phyloP scores from a whole-genome alignment of 2,888 invertebrate species.

The Lamellibrachia satsuma region DNA sequence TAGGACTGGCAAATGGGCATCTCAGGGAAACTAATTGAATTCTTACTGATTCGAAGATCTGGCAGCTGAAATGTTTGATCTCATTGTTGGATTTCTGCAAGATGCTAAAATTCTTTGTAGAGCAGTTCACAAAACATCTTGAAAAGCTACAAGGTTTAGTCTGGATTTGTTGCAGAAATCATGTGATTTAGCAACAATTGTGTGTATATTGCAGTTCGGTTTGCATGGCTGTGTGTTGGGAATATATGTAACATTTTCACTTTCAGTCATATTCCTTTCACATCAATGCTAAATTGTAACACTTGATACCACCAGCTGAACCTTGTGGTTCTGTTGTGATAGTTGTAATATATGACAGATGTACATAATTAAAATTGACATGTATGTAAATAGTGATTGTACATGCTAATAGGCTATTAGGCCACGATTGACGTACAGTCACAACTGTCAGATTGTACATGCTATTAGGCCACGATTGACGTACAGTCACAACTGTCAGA shows the following conservation, averaged over 20 bases:
- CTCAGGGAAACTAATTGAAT: not conserved
- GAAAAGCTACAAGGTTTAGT: not conserved
- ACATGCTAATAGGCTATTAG: too few relatives aligned
- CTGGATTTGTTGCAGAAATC: not conserved
- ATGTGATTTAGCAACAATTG: not conserved
- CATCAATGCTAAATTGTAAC: not conserved
- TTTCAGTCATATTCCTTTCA: not conserved
- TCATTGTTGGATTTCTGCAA: not conserved
- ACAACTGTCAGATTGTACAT: too few relatives aligned
- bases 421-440: too few relatives aligned
- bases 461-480: too few relatives aligned
- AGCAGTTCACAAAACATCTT: not conserved
- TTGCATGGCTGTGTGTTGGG: not conserved
- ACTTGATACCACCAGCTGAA: not conserved
- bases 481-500: too few relatives aligned
- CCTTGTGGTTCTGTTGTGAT: not conserved
- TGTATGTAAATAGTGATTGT: not conserved
- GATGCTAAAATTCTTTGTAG: not conserved
- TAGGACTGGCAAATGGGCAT: not conserved
- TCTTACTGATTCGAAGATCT: not conserved
- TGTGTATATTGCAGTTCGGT: not conserved
- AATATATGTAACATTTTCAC: not conserved
- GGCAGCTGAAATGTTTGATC: not conserved
- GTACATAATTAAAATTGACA: not conserved
- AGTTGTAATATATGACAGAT: not conserved